These are phyloP conservation scores for Axis porcinus DNA, from an alignment of 2,113 vertebrate genomes.

Conservation along the genomic window DNA sequence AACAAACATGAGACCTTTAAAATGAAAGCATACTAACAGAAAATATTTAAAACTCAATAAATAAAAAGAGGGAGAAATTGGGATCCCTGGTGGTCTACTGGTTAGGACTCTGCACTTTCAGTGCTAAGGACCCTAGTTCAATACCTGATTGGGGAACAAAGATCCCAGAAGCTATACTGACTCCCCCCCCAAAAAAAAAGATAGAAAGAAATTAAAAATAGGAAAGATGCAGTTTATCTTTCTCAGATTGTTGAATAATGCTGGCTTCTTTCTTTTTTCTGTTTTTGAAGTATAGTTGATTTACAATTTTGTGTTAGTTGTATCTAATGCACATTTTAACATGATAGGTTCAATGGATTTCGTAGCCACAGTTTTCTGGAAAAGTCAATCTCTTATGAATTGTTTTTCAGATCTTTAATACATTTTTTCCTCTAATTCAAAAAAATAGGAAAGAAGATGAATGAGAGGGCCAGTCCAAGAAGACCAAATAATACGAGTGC, in stretches of 20 bases:
- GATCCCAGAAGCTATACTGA: neutral
- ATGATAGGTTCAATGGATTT: neutral
- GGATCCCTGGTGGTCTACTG: neutral
- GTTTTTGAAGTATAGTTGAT: neutral
- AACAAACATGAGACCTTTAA: neutral
- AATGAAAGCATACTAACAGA: neutral
- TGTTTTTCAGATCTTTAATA: neutral
- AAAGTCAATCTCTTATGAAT: neutral
- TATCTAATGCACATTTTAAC: neutral
- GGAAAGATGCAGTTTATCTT: neutral
- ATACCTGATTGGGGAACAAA: neutral
- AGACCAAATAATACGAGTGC: neutral
- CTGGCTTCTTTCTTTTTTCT: neutral
- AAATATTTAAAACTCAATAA: neutral
- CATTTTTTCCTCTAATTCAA: slow-evolving; percentile 3
- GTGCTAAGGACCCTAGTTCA: neutral
- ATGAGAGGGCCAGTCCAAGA: neutral
- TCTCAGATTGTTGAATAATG: neutral
- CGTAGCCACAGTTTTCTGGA: neutral
- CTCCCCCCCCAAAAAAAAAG: neutral
- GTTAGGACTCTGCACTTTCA: neutral
- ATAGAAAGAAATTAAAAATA: neutral
- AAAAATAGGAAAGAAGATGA: neutral
- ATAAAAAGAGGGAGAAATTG: neutral
- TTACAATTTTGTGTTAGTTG: neutral